Conservation (phyloP, 2,113 vertebrate genomes). For the Paramormyrops kingsleyae region DNA sequence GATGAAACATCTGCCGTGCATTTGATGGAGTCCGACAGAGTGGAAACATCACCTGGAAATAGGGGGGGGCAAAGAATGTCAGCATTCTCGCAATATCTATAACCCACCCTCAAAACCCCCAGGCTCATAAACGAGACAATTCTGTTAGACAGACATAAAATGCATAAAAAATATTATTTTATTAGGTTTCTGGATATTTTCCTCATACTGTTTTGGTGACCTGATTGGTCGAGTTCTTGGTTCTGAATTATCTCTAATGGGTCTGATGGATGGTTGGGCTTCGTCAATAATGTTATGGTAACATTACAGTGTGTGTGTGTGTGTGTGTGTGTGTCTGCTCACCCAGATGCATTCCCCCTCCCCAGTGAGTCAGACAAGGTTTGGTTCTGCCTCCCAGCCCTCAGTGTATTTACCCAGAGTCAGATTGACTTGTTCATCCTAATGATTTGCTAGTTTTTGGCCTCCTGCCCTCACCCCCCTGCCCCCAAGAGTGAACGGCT, state of each 20-base stretch:
- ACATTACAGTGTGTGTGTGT: background rate
- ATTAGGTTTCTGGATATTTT: background rate
- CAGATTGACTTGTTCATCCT: background rate
- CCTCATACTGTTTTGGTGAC: background rate
- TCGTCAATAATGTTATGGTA: background rate
- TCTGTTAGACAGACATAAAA: background rate
- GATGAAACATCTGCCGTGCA: background rate
- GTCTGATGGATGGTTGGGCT: background rate
- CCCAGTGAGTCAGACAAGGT: background rate
- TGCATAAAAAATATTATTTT: background rate
- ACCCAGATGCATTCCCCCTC: background rate
- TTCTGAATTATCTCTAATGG: background rate
- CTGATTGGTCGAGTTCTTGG: background rate
- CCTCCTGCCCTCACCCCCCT: background rate
- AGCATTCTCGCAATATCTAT: background rate
- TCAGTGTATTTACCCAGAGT: background rate
- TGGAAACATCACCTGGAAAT: background rate
- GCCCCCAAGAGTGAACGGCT: background rate
- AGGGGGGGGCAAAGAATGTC: background rate
- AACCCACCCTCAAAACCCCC: no score
- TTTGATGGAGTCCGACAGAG: background rate
- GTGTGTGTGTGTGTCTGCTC: background rate
- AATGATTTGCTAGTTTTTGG: background rate
- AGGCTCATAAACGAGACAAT: background rate
- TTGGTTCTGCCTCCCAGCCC: background rate